Percentiles rank a stretch among this genome's conserved stretches.
Evolutionary conservation across 2,113 vertebrate species (phyloP).

Genomic region (Heliornis fulica): DNA sequence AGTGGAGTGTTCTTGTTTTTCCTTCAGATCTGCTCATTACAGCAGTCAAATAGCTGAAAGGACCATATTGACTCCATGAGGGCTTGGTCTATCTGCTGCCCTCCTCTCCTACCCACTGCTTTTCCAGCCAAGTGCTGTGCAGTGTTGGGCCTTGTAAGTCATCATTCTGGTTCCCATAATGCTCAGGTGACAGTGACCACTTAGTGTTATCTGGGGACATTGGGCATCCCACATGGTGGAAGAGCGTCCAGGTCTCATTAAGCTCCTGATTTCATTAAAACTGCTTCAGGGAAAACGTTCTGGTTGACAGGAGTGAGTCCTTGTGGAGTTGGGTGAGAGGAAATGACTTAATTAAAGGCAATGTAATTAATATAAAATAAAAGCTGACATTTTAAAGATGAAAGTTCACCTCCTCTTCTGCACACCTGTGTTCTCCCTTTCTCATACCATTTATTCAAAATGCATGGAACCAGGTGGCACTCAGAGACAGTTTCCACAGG

Average conservation of each 20-base stretch:
- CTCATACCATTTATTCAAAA: background rate
- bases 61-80: rapidly evolving
- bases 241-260: background rate
- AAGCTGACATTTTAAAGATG: no score
- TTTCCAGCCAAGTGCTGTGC: background rate
- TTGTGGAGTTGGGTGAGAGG: background rate
- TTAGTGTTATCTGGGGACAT: background rate
- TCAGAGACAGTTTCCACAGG: background rate
- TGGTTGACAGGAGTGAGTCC: background rate
- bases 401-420: background rate
- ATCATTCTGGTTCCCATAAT: rapidly evolving
- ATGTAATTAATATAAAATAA: background rate
- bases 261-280: background rate
- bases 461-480: background rate
- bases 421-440: background rate
- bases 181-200: background rate
- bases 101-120: background rate
- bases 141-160: background rate
- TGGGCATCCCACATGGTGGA: background rate
- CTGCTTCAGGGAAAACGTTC: background rate
- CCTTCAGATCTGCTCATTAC: background rate
- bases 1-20: background rate
- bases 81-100: background rate
- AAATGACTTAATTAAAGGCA: rapidly evolving
- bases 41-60: background rate